Evolutionary conservation across 2,888 invertebrate species (phyloP).

Genomic region (Aspidiotus destructor): DNA sequence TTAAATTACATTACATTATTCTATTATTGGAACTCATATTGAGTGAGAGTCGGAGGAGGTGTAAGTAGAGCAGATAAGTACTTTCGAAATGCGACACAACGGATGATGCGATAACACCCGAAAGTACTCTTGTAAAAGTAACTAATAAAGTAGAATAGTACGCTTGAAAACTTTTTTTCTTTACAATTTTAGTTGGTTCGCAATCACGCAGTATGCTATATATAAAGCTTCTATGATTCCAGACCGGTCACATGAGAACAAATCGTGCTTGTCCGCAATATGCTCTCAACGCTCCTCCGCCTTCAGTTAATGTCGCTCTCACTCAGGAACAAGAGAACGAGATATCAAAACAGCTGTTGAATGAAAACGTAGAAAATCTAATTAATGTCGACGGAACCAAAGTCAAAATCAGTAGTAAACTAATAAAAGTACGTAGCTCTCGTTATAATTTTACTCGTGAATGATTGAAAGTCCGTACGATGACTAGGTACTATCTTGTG

Average conservation of each 20-base stretch:
- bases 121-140: no score
- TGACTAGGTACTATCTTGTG: slow-evolving; percentile 1
- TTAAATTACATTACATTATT: not conserved
- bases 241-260: slow-evolving; percentile 63
- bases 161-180: not conserved
- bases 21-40: no score
- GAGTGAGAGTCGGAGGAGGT: no score
- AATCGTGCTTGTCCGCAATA: slow-evolving; percentile 97
- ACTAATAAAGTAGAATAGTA: not conserved
- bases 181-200: not conserved
- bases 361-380: slow-evolving; percentile 72
- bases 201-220: not conserved
- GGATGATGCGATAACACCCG: no score
- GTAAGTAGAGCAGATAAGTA: no score
- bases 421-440: slow-evolving; percentile 56
- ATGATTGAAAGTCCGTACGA: slow-evolving; percentile 7
- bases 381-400: slow-evolving; percentile 93
- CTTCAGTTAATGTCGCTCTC: slow-evolving; percentile 58
- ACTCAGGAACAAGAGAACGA: slow-evolving; percentile 74
- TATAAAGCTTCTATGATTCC: not conserved
- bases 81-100: not conserved
- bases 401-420: slow-evolving; percentile 75
- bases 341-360: slow-evolving; percentile 58
- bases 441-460: not conserved
- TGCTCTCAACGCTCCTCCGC: slow-evolving; percentile 49